These are phyloP conservation scores for Pholis gunnellus DNA, from an alignment of 2,113 vertebrate species.

Conservation along the genomic window DNA sequence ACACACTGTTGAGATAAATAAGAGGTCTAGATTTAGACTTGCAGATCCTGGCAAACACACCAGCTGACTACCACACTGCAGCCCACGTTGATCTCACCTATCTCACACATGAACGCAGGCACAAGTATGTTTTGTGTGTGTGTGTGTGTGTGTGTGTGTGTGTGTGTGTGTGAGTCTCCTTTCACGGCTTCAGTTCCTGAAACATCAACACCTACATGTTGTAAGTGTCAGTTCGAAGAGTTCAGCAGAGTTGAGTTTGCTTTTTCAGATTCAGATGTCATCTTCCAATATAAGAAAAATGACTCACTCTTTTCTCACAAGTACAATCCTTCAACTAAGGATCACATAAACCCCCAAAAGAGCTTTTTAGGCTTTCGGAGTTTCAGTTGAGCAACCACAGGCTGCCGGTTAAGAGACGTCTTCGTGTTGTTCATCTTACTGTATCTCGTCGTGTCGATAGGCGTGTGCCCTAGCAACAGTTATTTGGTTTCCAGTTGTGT, in stretches of 20 bases:
- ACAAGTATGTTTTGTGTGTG: background rate
- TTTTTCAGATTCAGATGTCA: conserved; percentile 50
- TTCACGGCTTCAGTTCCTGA: conserved; percentile 19
- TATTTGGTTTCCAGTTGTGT: conserved; percentile 52
- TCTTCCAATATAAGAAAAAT: conserved; percentile 54
- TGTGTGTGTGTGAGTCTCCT: background rate
- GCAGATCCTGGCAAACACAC: conserved; percentile 14
- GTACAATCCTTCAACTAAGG: conserved; percentile 36
- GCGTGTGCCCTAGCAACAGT: conserved; percentile 51
- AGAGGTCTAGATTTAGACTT: conserved; percentile 24
- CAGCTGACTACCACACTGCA: conserved; percentile 7
- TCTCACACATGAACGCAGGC: background rate
- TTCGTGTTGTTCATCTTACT: background rate
- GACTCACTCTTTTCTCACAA: conserved; percentile 60
- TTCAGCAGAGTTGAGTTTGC: conserved; percentile 15
- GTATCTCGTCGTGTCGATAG: conserved; percentile 2
- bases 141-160: conserved; percentile 5
- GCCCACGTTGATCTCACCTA: conserved; percentile 30
- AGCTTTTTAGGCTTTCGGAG: conserved; percentile 26
- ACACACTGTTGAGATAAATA: conserved; percentile 12
- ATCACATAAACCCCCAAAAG: conserved; percentile 23
- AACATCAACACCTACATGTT: conserved; percentile 43
- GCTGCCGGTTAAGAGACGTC: background rate
- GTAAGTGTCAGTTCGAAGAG: conserved; percentile 21
- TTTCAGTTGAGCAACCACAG: conserved; percentile 33